These are phyloP conservation scores for Tetrao urogallus DNA, from an alignment of 2,113 vertebrate species.

Conservation along the genomic window DNA sequence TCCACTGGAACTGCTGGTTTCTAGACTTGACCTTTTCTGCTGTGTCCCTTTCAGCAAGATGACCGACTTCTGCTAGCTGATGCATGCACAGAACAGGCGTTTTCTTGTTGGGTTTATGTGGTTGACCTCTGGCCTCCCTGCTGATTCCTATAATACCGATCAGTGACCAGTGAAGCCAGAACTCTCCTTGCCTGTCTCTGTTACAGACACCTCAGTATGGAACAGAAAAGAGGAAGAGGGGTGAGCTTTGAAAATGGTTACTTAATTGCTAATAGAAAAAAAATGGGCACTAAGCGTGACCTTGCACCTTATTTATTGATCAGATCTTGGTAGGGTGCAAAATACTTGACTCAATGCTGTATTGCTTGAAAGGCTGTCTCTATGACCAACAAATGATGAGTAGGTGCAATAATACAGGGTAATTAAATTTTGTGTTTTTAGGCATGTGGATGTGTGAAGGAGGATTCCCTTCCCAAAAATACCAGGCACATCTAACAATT, in stretches of 20 bases:
- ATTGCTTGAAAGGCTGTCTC: slow-evolving; percentile 52
- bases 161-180: slow-evolving; percentile 57
- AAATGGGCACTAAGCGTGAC: slow-evolving; percentile 63
- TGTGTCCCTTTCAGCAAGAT: slow-evolving; percentile 58
- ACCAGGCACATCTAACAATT: neutral
- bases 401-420: slow-evolving; percentile 27
- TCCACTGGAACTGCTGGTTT: slow-evolving; percentile 44
- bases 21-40: slow-evolving; percentile 72
- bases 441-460: neutral
- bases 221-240: slow-evolving; percentile 21
- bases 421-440: slow-evolving; percentile 56
- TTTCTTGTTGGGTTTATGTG: slow-evolving; percentile 59
- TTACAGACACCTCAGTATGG: slow-evolving; percentile 53
- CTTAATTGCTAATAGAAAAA: slow-evolving; percentile 59
- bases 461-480: neutral
- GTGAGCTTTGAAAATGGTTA: slow-evolving; percentile 27
- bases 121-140: slow-evolving; percentile 63
- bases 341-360: slow-evolving; percentile 69
- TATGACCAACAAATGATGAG: slow-evolving; percentile 28
- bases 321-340: slow-evolving; percentile 43
- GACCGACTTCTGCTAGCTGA: slow-evolving; percentile 41
- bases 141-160: slow-evolving; percentile 65
- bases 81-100: slow-evolving; percentile 40
- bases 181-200: slow-evolving; percentile 45
- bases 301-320: slow-evolving; percentile 69